phyloP scores from a whole-genome alignment of 2,888 invertebrate species.

The Aphrophora alni region DNA sequence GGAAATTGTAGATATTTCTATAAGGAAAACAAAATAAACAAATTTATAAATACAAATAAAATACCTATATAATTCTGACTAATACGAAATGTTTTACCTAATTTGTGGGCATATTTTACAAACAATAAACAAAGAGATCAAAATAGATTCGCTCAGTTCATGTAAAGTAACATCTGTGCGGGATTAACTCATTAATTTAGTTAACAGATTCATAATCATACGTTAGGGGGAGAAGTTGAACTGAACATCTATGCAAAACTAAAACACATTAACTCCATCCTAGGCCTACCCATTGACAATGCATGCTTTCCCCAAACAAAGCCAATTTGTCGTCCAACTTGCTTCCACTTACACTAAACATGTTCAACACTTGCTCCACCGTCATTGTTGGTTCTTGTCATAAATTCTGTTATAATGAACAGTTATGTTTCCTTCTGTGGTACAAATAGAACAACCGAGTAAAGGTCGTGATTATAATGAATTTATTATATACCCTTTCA shows the following conservation, averaged over 20 bases:
- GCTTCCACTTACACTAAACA: background rate
- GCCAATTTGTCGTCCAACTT: background rate
- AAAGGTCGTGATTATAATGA: too few relatives aligned
- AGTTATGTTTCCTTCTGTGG: background rate
- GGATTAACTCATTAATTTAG: background rate
- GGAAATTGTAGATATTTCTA: too few relatives aligned
- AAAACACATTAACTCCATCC: background rate
- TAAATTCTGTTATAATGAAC: background rate
- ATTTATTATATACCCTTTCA: too few relatives aligned
- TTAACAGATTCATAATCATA: background rate
- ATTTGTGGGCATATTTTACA: too few relatives aligned
- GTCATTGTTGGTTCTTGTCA: background rate
- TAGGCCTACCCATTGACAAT: background rate
- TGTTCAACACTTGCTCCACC: background rate
- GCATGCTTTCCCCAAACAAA: background rate
- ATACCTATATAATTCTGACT: too few relatives aligned
- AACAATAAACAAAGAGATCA: background rate
- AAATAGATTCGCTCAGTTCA: too few relatives aligned
- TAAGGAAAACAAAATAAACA: too few relatives aligned
- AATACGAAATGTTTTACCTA: too few relatives aligned
- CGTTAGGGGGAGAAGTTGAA: background rate
- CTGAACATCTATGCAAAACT: too few relatives aligned
- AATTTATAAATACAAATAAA: too few relatives aligned
- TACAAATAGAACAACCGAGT: too few relatives aligned
- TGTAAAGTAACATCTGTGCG: background rate